These are phyloP conservation scores for Parazoanthus swiftii DNA, from an alignment of 92 coral and sea anemone genomes.

Conservation along the genomic window DNA sequence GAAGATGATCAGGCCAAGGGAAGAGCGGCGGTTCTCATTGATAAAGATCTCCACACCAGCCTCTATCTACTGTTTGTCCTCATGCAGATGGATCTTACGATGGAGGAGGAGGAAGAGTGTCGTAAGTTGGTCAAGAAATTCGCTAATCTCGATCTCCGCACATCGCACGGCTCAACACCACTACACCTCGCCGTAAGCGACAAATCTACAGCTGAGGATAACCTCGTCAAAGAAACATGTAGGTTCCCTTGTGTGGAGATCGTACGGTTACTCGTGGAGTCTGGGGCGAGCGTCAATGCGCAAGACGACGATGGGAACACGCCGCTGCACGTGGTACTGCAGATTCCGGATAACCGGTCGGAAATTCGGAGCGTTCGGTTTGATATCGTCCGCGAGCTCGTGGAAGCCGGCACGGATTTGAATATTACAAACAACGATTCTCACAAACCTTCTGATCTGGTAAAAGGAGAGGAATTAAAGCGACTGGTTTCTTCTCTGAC, in stretches of 20 bases:
- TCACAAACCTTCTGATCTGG: slow-evolving; percentile 29
- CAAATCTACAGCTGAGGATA: slow-evolving; percentile 47
- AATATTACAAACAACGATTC: slow-evolving; percentile 47
- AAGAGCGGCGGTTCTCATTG: slow-evolving; percentile 39
- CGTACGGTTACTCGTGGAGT: slow-evolving; percentile 53
- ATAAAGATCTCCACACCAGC: slow-evolving; percentile 48
- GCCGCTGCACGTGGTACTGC: slow-evolving; percentile 56
- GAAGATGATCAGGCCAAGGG: slow-evolving; percentile 16
- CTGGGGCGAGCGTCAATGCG: slow-evolving; percentile 62
- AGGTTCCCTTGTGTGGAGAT: slow-evolving; percentile 59
- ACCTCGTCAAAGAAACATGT: slow-evolving; percentile 41
- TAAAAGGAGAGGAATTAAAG: slow-evolving; percentile 23
- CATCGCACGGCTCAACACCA: slow-evolving; percentile 39
- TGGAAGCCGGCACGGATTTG: slow-evolving; percentile 57
- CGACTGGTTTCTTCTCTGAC: slow-evolving; percentile 30
- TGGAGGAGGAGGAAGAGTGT: slow-evolving; percentile 59
- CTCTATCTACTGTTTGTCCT: slow-evolving; percentile 46
- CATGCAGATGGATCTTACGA: slow-evolving; percentile 47
- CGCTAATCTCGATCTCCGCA: slow-evolving; percentile 44
- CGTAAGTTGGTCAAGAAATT: slow-evolving; percentile 56
- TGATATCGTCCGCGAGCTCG: slow-evolving; percentile 58
- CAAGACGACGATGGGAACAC: slow-evolving; percentile 53
- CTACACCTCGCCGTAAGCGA: slow-evolving; percentile 57
- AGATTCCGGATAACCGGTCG: slow-evolving; percentile 39
- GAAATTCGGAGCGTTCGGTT: slow-evolving; percentile 51